Base-by-base conservation (phyloP, 2,888 invertebrate genomes). In the Frankliniella fusca region DNA sequence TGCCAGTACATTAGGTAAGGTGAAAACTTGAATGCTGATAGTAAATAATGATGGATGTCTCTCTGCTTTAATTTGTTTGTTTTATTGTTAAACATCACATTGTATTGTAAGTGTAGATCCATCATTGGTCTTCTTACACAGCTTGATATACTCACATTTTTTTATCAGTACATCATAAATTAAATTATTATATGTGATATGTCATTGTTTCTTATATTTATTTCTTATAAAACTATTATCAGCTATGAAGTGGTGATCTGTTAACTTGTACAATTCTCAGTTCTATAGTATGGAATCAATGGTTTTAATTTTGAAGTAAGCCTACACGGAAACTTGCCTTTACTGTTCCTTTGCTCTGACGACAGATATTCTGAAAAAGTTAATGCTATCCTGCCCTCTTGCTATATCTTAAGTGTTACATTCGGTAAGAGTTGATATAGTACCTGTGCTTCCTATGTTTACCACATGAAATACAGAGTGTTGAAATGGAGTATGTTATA, bases 131-230 rank as follows among this genome's bases (percentile, higher is more conserved):
- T 70, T n/a, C 23, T 76, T 27, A 23, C 70, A 76, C 70, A 76
- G 70, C 70, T 23, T 12, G 23, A 76, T 76, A 76, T 76, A 76
- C 70, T 76, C 70, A 76, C 70, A 76, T 23, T 76, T 38, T 54
- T 54, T 20, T 76, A 76, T 76, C 27, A 23, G 27, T 76, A 27
- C 70, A 23, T 76, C 70, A 27, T 76, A 23, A 76, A 76, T 76
- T 76, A 76, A 76, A 76, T 76, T 76, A 76, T 76, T 76, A 76
- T 76, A 76, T 76, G 70, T 76, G 70, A 76, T 76, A 76, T 27
- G 27, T 76, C 70, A 76, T 76, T 76, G 70, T 76, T 76, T 76
- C 70, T 76, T 76, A 23, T 76, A 76, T 76, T 76, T 76, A 76
- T 76, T 76, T 76, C 70, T 27, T 23, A 27, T 76, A 23, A 76